phyloP scores from a whole-genome alignment of 1,140 invertebrate species.

The Tetramorium alpestre region DNA sequence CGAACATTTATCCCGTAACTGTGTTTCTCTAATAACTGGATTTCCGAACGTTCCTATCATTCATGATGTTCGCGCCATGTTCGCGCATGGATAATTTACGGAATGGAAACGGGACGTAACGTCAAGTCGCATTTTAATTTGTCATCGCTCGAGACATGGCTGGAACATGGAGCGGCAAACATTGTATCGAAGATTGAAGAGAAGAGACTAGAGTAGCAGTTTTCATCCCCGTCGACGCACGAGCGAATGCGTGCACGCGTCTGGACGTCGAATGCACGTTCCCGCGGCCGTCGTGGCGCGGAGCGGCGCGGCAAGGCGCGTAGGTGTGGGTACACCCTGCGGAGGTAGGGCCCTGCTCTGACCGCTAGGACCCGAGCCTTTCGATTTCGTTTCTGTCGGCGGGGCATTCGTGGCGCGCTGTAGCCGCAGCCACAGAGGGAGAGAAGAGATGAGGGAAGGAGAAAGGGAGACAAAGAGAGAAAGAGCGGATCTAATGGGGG shows the following conservation, averaged over 20 bases:
- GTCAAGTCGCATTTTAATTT: constrained; percentile 15
- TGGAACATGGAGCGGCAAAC: neutral
- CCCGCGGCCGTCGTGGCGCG: constrained; percentile 6
- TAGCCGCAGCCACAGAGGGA: constrained; percentile 15
- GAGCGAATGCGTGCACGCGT: constrained; percentile 2
- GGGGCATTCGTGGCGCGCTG: constrained; percentile 46
- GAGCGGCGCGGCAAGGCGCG: neutral
- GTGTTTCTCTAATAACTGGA: neutral
- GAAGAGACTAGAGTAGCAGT: neutral
- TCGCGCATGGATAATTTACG: neutral
- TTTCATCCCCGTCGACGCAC: neutral
- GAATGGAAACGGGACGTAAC: neutral
- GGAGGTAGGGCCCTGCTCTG: constrained; percentile 61
- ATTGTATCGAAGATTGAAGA: neutral
- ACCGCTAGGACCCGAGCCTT: constrained; percentile 72
- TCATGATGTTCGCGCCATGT: neutral
- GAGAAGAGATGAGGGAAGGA: neutral
- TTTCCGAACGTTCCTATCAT: neutral
- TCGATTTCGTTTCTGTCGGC: constrained; percentile 68
- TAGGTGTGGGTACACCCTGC: constrained; percentile 64
- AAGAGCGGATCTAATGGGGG: constrained; percentile 64
- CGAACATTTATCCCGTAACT: neutral
- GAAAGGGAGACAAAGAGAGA: neutral
- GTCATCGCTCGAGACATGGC: neutral
- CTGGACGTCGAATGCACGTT: neutral